phyloP scores from a whole-genome alignment of 2,888 invertebrate species.

The Andrena camellia region DNA sequence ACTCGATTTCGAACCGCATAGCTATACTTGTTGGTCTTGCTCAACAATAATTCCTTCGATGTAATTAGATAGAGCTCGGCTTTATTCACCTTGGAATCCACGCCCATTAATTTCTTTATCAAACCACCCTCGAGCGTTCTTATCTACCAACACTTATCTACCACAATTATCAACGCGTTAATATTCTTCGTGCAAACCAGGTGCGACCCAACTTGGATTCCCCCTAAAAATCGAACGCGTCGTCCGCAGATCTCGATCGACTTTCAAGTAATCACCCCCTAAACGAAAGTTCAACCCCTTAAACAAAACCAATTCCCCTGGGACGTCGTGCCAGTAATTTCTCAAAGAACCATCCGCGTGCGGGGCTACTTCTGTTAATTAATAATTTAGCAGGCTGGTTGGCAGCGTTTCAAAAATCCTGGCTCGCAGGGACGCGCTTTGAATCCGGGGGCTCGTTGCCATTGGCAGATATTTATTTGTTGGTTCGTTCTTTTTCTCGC shows the following conservation, averaged over 20 bases:
- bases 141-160: no score
- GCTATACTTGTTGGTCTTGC: not conserved
- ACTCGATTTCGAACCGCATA: not conserved
- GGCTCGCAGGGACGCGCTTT: slow-evolving; percentile 7
- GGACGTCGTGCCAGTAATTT: slow-evolving; percentile 1
- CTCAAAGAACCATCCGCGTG: not conserved
- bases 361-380: slow-evolving; percentile 17
- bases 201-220: no score
- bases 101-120: no score
- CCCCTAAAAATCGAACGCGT: no score
- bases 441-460: slow-evolving; percentile 8
- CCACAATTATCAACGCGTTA: no score
- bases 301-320: not conserved
- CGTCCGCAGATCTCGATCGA: not conserved
- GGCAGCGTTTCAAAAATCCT: slow-evolving; percentile 48
- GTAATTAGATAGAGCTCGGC: not conserved
- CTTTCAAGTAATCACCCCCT: not conserved
- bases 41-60: not conserved
- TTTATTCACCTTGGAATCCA: no score
- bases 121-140: no score
- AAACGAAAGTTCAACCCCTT: not conserved
- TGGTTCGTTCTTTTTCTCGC: slow-evolving; percentile 6
- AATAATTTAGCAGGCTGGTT: slow-evolving; percentile 44
- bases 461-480: slow-evolving; percentile 44
- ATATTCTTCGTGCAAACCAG: no score